These are phyloP conservation scores for Pocillopora damicornis DNA, from an alignment of 64 coral and sea anemone species.

Conservation along the genomic window DNA sequence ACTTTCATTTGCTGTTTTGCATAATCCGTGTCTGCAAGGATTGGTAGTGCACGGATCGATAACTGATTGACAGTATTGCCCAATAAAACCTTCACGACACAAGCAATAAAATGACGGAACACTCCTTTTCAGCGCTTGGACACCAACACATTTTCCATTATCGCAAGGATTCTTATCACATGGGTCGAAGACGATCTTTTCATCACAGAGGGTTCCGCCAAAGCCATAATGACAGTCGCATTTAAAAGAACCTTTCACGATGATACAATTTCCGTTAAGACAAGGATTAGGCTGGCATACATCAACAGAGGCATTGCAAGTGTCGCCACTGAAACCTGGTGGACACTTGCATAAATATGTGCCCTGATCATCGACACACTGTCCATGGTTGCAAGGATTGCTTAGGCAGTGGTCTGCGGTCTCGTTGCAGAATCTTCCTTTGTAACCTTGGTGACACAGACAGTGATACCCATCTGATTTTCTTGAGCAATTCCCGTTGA, in stretches of 20 bases:
- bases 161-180: conserved; percentile 65
- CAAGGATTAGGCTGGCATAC: conserved; percentile 60
- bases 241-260: conserved; percentile 11
- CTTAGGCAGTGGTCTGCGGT: conserved; percentile 33
- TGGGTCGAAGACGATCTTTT: not conserved
- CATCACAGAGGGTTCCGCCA: conserved; percentile 42
- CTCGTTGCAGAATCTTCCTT: conserved; percentile 51
- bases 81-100: conserved; percentile 40
- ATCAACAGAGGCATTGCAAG: conserved; percentile 38
- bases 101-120: conserved; percentile 38
- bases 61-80: conserved; percentile 16
- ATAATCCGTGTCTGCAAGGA: conserved; percentile 57
- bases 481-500: conserved; percentile 52
- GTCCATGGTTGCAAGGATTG: conserved; percentile 60
- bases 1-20: not conserved
- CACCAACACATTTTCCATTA: conserved; percentile 58
- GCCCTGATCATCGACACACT: conserved; percentile 25
- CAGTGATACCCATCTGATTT: conserved; percentile 45
- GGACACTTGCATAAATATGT: conserved; percentile 63
- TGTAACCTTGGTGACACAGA: conserved; percentile 46
- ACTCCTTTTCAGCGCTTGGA: conserved; percentile 4
- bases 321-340: conserved; percentile 38
- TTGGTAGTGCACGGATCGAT: conserved; percentile 41
- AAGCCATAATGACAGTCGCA: conserved; percentile 61
- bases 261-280: conserved; percentile 51